A percentile compares a stretch with the other conserved stretches of the same genome.
Evolutionary conservation across 2,113 vertebrate species (phyloP).

Genomic region (Myxocyprinus asiaticus): DNA sequence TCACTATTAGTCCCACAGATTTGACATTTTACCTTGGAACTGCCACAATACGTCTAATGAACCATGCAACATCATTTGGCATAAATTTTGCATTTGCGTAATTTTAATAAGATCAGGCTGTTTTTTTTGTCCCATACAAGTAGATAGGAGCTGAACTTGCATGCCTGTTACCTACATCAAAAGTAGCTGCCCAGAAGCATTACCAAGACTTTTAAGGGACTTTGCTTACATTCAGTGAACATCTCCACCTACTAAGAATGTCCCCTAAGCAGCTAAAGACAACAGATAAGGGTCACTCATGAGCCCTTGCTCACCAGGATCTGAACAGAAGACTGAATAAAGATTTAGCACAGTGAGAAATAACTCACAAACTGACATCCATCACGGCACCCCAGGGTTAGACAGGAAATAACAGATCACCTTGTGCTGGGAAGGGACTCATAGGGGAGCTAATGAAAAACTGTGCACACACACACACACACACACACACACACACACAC

Average conservation of each 20-base stretch:
- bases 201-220: no score
- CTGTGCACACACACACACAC: constrained; percentile 24
- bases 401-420: constrained; percentile 56
- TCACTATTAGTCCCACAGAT: no score
- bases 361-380: constrained; percentile 56
- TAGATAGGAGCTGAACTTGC: no score
- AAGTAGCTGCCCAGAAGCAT: no score
- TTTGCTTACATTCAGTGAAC: not conserved
- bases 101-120: no score
- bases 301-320: constrained; percentile 23
- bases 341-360: constrained; percentile 50
- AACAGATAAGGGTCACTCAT: constrained; percentile 36
- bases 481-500: not conserved
- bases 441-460: constrained; percentile 54
- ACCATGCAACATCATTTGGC: no score
- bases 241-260: constrained; percentile 6
- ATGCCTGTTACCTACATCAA: no score
- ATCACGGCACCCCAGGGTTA: constrained; percentile 47
- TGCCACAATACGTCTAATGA: no score
- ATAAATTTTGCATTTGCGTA: no score
- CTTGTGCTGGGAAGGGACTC: constrained; percentile 43
- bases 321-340: constrained; percentile 52
- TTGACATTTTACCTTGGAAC: no score
- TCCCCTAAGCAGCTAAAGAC: constrained; percentile 41
- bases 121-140: no score